Evolutionary conservation across 2,888 invertebrate genomes (phyloP).

Genomic region (Drosophila melanosoma): DNA sequence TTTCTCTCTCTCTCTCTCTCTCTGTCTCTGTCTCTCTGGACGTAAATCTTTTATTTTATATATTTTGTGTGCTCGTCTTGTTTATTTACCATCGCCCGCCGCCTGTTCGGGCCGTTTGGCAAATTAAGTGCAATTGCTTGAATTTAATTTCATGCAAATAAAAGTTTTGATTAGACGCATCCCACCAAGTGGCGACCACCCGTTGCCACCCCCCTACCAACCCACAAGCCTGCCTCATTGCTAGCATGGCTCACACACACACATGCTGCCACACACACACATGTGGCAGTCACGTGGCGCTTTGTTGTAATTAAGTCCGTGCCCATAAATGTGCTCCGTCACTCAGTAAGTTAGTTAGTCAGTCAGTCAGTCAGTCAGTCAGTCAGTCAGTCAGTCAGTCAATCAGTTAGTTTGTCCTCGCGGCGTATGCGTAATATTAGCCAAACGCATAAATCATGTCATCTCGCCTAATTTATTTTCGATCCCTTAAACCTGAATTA

Average conservation of each 20-base stretch:
- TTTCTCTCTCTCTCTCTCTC: neutral
- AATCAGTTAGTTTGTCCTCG: slow-evolving; percentile 22
- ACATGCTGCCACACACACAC: slow-evolving; percentile 22
- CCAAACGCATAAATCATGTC: slow-evolving; percentile 21
- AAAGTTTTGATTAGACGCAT: slow-evolving; percentile 82
- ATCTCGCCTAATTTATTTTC: neutral
- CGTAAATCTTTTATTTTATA: slow-evolving; percentile 60
- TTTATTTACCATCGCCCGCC: slow-evolving; percentile 73
- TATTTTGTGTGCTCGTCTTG: slow-evolving; percentile 56
- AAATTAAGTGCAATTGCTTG: slow-evolving; percentile 84
- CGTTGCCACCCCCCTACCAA: neutral
- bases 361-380: slow-evolving; percentile 7
- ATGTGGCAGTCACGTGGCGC: slow-evolving; percentile 65
- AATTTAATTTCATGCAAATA: slow-evolving; percentile 84
- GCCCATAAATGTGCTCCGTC: slow-evolving; percentile 57
- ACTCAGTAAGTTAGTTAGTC: slow-evolving; percentile 23
- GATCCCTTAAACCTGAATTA: neutral
- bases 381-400: slow-evolving; percentile 25
- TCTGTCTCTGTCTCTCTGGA: slow-evolving; percentile 20
- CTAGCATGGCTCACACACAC: neutral
- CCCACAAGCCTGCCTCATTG: no score
- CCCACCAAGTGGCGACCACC: slow-evolving; percentile 13
- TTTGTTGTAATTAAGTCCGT: slow-evolving; percentile 75
- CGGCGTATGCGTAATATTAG: slow-evolving; percentile 64
- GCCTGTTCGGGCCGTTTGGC: slow-evolving; percentile 67